phyloP scores from a whole-genome alignment of 1,140 invertebrate species.

The Drosophila seguyi region DNA sequence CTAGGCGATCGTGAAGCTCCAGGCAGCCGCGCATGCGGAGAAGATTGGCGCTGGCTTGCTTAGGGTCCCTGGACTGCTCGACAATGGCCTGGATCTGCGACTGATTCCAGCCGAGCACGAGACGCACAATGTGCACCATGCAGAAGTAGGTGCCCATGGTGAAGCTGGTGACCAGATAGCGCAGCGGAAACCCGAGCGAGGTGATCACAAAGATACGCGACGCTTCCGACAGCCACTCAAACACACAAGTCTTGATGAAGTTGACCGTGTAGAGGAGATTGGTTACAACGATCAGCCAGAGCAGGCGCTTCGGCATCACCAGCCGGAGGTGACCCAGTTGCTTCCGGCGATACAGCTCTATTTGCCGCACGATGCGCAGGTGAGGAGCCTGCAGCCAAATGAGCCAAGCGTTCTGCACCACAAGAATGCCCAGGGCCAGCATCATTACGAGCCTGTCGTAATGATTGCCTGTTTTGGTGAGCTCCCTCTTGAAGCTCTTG shows the following conservation, averaged over 20 bases:
- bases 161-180: slow-evolving; percentile 65
- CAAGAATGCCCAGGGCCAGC: slow-evolving; percentile 47
- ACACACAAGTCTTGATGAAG: slow-evolving; percentile 27
- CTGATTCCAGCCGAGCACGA: slow-evolving; percentile 52
- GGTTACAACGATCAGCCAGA: slow-evolving; percentile 32
- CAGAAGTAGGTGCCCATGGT: slow-evolving; percentile 62
- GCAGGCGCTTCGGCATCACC: slow-evolving; percentile 42
- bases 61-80: slow-evolving; percentile 25
- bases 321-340: slow-evolving; percentile 27
- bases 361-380: slow-evolving; percentile 50
- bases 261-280: slow-evolving; percentile 53
- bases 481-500: slow-evolving; percentile 41
- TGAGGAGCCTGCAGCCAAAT: slow-evolving; percentile 57
- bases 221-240: slow-evolving; percentile 41
- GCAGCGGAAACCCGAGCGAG: slow-evolving; percentile 59
- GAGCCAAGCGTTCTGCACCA: slow-evolving; percentile 69
- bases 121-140: slow-evolving; percentile 53
- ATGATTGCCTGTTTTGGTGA: slow-evolving; percentile 65
- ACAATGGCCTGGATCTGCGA: slow-evolving; percentile 28
- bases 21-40: slow-evolving; percentile 52
- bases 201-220: slow-evolving; percentile 46
- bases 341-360: slow-evolving; percentile 49
- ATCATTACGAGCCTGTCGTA: slow-evolving; percentile 63
- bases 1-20: slow-evolving; percentile 62
- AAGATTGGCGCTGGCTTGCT: slow-evolving; percentile 24